Conservation (phyloP, 2,797 vertebrate species). For the Emydoidea blandingii region DNA sequence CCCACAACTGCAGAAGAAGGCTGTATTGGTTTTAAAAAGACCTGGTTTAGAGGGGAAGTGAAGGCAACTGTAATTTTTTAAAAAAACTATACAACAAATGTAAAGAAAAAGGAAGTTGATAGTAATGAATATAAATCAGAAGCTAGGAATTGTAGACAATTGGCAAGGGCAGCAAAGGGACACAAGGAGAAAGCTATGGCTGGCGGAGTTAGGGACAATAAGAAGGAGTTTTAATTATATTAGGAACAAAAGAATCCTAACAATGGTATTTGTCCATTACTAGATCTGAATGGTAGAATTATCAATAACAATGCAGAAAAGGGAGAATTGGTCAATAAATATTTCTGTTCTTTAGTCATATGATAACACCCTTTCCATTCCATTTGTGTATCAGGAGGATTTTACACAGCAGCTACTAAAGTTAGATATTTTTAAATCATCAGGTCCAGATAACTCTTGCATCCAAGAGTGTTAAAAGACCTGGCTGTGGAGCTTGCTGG, state of each 20-base stretch:
- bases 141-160: not conserved
- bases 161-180: not conserved
- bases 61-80: not conserved
- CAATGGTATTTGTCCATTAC: no score
- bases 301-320: not conserved
- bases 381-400: not conserved
- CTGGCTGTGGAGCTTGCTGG: not conserved
- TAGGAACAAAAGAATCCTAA: not conserved
- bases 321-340: not conserved
- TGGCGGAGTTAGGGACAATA: not conserved
- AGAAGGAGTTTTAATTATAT: not conserved
- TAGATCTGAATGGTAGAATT: no score
- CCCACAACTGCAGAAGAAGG: no score
- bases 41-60: not conserved
- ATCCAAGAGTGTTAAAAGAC: not conserved
- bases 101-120: not conserved
- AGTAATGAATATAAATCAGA: not conserved
- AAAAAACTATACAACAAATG: not conserved
- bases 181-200: not conserved
- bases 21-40: not conserved
- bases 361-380: not conserved
- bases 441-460: not conserved
- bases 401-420: not conserved
- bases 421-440: not conserved
- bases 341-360: not conserved